Conservation (phyloP, 2,113 vertebrate species). For the Platysternon megacephalum region DNA sequence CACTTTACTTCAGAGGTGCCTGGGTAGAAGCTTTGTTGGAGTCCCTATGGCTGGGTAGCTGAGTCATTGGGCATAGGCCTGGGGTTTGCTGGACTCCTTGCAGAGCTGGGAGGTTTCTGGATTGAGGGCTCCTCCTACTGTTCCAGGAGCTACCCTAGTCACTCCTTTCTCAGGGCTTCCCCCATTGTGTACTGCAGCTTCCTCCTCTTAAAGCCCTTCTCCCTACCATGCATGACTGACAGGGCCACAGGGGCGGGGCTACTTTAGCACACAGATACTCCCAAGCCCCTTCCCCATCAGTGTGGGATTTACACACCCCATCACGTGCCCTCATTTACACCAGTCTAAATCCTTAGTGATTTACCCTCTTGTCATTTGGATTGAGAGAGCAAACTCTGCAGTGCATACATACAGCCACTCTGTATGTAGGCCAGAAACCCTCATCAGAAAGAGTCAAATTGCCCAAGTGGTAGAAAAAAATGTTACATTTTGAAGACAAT, state of each 20-base stretch:
- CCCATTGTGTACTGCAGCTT: background rate
- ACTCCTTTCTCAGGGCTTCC: background rate
- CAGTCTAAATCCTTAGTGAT: background rate
- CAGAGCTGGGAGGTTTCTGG: background rate
- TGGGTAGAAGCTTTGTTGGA: background rate
- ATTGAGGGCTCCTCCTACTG: background rate
- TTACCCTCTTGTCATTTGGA: background rate
- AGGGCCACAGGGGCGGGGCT: no score
- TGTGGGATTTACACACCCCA: background rate
- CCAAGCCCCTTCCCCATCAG: background rate
- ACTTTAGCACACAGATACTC: background rate
- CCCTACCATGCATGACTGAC: background rate
- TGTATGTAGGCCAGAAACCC: background rate
- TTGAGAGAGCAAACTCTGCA: background rate
- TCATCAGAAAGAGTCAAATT: background rate
- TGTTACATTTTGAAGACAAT: background rate
- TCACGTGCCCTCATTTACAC: background rate
- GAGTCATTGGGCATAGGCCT: background rate
- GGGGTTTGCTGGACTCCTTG: background rate
- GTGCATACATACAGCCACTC: background rate
- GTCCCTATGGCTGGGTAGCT: background rate
- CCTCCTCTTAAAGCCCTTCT: background rate
- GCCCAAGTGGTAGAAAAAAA: background rate
- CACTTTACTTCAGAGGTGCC: background rate
- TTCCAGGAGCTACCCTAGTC: background rate